These are phyloP conservation scores for Conomelus anceps DNA, from an alignment of 2,888 invertebrate species.

Conservation along the genomic window DNA sequence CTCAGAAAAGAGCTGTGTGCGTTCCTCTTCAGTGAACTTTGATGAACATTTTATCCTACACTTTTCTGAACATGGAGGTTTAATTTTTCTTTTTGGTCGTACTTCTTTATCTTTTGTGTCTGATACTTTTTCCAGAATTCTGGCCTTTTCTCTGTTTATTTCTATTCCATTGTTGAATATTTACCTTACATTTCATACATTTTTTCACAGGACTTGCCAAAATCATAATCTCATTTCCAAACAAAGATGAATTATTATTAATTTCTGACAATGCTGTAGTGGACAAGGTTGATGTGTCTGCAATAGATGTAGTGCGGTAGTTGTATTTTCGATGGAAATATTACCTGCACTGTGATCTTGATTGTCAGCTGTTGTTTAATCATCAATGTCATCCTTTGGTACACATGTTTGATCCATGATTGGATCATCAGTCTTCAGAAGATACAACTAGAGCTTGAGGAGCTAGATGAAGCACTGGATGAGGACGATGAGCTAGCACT, in stretches of 20 bases:
- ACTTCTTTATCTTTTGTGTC: not conserved
- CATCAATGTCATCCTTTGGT: too few relatives aligned
- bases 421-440: too few relatives aligned
- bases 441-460: too few relatives aligned
- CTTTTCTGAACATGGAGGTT: not conserved
- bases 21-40: slow-evolving; percentile 10
- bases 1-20: not conserved
- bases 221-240: not conserved
- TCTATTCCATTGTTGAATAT: not conserved
- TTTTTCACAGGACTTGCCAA: not conserved
- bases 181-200: not conserved
- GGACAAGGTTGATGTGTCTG: not conserved
- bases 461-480: too few relatives aligned
- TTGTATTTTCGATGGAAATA: too few relatives aligned
- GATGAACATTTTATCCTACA: not conserved
- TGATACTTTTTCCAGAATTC: not conserved
- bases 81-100: not conserved
- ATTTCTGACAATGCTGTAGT: not conserved
- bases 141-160: not conserved
- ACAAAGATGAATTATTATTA: not conserved
- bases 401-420: too few relatives aligned
- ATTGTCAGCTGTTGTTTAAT: not conserved
- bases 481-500: too few relatives aligned
- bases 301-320: not conserved
- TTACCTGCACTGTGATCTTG: not conserved